Percentiles rank a stretch among this genome's conserved stretches.
Evolutionary conservation across 2,797 vertebrate genomes (phyloP).

Genomic region (Pseudocheirus occidentalis): DNA sequence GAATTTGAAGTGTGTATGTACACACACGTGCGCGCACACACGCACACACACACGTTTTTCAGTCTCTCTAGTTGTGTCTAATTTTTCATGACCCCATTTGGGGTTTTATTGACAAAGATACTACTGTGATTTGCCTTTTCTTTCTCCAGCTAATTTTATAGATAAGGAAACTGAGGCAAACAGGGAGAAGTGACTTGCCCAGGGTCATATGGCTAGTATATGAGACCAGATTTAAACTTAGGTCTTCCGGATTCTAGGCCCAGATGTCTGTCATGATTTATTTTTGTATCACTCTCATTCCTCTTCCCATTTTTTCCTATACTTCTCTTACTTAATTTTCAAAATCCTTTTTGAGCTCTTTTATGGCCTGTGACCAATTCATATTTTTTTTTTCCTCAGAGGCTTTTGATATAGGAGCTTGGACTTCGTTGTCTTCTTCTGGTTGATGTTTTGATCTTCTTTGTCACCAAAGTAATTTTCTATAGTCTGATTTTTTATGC

Average conservation of each 20-base stretch:
- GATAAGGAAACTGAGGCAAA: neutral
- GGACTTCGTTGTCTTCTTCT: no score
- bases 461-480: no score
- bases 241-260: neutral
- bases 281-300: no score
- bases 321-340: no score
- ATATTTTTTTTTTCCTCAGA: no score
- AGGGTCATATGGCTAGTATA: neutral
- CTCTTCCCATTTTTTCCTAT: no score
- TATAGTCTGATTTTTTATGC: no score
- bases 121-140: neutral
- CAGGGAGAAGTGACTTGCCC: neutral
- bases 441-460: no score
- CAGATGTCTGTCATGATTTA: no score
- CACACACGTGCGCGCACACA: neutral
- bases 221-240: neutral
- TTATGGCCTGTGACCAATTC: no score
- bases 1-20: neutral
- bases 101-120: neutral
- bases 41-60: neutral
- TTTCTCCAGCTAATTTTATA: neutral
- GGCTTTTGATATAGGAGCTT: no score
- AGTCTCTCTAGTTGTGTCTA: neutral
- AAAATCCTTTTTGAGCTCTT: no score
- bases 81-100: neutral